These are phyloP conservation scores for Mantis religiosa DNA, from an alignment of 2,888 invertebrate species.

Conservation along the genomic window DNA sequence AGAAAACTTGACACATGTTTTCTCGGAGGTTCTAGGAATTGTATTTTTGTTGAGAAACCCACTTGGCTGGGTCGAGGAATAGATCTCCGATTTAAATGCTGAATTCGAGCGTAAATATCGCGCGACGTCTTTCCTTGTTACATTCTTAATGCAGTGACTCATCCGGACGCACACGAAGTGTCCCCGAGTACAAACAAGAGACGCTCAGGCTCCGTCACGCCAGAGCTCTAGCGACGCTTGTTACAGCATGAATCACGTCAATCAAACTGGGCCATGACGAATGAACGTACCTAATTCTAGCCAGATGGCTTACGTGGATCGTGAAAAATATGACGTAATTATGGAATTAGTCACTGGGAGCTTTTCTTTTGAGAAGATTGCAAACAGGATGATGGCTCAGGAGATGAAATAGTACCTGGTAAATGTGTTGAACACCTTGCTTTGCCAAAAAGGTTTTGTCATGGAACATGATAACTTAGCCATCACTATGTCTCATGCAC, in stretches of 20 bases:
- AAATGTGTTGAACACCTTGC: neutral
- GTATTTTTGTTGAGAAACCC: neutral
- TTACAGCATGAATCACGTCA: neutral
- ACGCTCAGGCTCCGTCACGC: neutral
- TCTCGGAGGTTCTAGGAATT: neutral
- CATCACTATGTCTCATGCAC: no score
- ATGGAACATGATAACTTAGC: no score
- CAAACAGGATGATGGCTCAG: neutral
- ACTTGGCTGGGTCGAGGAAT: neutral
- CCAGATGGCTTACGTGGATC: neutral
- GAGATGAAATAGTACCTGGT: neutral
- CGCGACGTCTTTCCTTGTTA: neutral
- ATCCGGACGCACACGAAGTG: neutral
- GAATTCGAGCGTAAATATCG: neutral
- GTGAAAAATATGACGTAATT: neutral
- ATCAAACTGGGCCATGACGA: neutral
- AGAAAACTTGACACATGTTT: neutral
- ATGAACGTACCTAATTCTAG: neutral
- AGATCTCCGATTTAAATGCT: neutral
- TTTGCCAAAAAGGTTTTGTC: neutral
- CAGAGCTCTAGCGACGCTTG: neutral
- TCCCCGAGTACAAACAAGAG: neutral
- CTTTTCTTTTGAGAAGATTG: neutral
- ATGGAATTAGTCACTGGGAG: neutral
- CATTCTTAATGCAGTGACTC: neutral